Conservation (phyloP, 2,113 vertebrate genomes). For the Dolichallabes microphthalmus region DNA sequence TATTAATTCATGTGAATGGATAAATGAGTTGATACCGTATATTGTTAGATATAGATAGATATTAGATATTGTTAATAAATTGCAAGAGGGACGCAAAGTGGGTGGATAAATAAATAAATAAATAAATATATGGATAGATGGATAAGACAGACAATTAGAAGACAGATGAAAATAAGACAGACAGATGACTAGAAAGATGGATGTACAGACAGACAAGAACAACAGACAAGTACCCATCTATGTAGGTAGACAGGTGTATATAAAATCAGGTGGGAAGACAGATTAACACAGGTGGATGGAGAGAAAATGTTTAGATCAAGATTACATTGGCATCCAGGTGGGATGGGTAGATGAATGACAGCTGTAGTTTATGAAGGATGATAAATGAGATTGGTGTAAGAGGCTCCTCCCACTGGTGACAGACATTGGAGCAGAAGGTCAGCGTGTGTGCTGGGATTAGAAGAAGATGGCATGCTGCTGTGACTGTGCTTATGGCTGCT, state of each 20-base stretch:
- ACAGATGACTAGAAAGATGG: neutral
- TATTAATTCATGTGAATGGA: neutral
- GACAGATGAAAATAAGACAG: neutral
- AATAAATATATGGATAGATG: neutral
- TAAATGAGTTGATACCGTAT: neutral
- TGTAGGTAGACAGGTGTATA: neutral
- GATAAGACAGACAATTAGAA: too few relatives aligned
- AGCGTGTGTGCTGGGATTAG: conserved; percentile 3
- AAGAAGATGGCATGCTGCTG: conserved; percentile 14
- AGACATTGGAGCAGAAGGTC: neutral
- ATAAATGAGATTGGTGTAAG: neutral
- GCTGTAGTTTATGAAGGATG: neutral
- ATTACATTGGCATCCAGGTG: too few relatives aligned
- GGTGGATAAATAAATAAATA: neutral
- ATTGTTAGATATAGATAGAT: too few relatives aligned
- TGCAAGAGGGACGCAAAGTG: neutral
- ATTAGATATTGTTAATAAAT: too few relatives aligned
- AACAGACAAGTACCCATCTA: too few relatives aligned
- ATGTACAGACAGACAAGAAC: too few relatives aligned
- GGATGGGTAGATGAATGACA: neutral
- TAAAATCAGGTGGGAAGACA: neutral
- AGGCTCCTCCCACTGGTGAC: neutral
- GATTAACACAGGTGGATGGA: neutral
- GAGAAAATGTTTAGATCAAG: neutral
- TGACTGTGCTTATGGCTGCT: neutral